phyloP scores from a whole-genome alignment of 2,113 vertebrate genomes.

The Corydoras maculifer region DNA sequence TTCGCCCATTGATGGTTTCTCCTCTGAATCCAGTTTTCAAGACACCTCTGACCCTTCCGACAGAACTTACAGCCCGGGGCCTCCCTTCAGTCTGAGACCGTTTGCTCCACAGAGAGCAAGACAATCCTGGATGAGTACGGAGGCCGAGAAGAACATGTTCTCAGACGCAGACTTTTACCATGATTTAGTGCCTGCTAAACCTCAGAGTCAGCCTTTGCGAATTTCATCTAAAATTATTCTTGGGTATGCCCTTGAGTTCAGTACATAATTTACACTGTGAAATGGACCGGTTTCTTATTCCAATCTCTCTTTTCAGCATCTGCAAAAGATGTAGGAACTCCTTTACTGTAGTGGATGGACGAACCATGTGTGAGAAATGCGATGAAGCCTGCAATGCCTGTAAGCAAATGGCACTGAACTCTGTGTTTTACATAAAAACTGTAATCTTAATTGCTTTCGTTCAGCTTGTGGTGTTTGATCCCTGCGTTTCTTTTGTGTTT shows the following conservation, averaged over 20 bases:
- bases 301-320: slow-evolving; percentile 43
- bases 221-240: too few relatives aligned
- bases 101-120: slow-evolving; percentile 21
- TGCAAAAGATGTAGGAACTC: slow-evolving; percentile 60
- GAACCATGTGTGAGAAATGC: slow-evolving; percentile 62
- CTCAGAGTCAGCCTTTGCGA: too few relatives aligned
- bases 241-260: too few relatives aligned
- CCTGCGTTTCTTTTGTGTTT: slow-evolving; percentile 25
- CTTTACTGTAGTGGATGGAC: slow-evolving; percentile 53
- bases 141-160: background rate
- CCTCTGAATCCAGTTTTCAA: slow-evolving; percentile 58
- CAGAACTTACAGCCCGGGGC: slow-evolving; percentile 54
- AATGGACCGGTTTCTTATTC: background rate
- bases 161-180: background rate
- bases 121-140: slow-evolving; percentile 2
- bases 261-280: too few relatives aligned
- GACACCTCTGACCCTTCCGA: slow-evolving; percentile 50
- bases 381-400: slow-evolving; percentile 50
- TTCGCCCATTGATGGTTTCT: slow-evolving; percentile 18
- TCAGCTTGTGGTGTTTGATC: background rate
- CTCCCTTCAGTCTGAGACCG: slow-evolving; percentile 46
- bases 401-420: slow-evolving; percentile 10
- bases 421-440: background rate
- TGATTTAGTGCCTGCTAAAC: too few relatives aligned
- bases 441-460: background rate